A percentile compares a stretch with the other conserved stretches of the same genome.
These are phyloP conservation scores for Muntiacus muntjak DNA, from an alignment of 2,113 vertebrate species.

Conservation along the genomic window DNA sequence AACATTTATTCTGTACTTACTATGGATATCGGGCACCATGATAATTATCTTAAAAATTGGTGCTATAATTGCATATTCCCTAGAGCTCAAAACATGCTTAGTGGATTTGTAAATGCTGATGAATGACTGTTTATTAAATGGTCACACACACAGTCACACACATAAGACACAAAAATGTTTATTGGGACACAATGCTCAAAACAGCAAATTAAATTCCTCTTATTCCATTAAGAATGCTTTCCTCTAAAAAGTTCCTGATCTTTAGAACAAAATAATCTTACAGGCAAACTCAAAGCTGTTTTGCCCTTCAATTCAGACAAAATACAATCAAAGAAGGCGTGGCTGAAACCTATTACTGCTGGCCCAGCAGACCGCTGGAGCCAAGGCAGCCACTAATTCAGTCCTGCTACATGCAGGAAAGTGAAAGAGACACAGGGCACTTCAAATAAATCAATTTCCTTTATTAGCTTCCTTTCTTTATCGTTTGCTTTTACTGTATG, in stretches of 20 bases:
- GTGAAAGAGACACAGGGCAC: slow-evolving; percentile 74
- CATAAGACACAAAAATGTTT: background rate
- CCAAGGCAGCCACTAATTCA: slow-evolving; percentile 69
- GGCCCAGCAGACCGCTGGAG: slow-evolving; percentile 79
- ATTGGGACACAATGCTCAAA: slow-evolving; percentile 39
- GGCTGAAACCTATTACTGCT: slow-evolving; percentile 75
- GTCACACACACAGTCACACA: background rate
- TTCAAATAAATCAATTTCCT: slow-evolving; percentile 82
- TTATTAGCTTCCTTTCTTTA: slow-evolving; percentile 79
- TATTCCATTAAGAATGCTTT: slow-evolving; percentile 57
- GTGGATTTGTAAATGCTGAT: background rate
- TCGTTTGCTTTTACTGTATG: slow-evolving; percentile 62
- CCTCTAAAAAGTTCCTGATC: slow-evolving; percentile 41
- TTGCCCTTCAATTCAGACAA: slow-evolving; percentile 65
- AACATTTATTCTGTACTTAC: background rate
- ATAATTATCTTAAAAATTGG: background rate
- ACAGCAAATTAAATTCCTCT: slow-evolving; percentile 38
- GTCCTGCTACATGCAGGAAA: slow-evolving; percentile 65
- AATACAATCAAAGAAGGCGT: slow-evolving; percentile 76
- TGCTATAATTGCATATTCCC: background rate
- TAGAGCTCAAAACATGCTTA: background rate
- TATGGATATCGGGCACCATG: background rate
- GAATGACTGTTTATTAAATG: background rate
- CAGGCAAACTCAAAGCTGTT: slow-evolving; percentile 61
- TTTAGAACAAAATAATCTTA: slow-evolving; percentile 47